Conservation (phyloP, 2,888 invertebrate species). For the Himalopsyche anomala region DNA sequence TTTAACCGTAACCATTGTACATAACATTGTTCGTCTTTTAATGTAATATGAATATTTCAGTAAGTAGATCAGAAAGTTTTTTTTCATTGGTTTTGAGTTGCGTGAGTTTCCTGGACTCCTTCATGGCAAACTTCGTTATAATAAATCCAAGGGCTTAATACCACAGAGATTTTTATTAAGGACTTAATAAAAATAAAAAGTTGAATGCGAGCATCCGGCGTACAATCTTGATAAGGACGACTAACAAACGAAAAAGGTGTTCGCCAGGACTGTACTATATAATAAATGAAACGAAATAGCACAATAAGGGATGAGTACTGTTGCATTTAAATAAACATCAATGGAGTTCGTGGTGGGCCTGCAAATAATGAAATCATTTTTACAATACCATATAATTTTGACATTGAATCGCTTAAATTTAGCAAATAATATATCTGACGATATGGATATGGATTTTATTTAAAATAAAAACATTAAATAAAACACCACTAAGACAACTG, state of each 20-base stretch:
- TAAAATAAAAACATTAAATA: too few species aligned
- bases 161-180: slow-evolving; percentile 1
- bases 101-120: too few species aligned
- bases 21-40: too few species aligned
- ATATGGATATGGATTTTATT: too few species aligned
- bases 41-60: too few species aligned
- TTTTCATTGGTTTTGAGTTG: too few species aligned
- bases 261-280: slow-evolving; percentile 24
- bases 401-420: too few species aligned
- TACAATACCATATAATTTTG: not conserved
- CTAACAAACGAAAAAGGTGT: slow-evolving; percentile 20
- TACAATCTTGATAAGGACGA: slow-evolving; percentile 24
- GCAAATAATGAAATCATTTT: not conserved
- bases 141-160: slow-evolving; percentile 1
- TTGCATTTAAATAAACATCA: slow-evolving; percentile 32
- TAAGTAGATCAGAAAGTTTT: too few species aligned
- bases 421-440: too few species aligned
- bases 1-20: too few species aligned
- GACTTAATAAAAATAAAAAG: slow-evolving; percentile 43
- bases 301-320: slow-evolving; percentile 45
- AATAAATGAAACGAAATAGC: slow-evolving; percentile 36
- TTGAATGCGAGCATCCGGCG: not conserved
- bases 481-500: too few species aligned
- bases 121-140: not conserved
- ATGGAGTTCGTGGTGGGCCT: slow-evolving; percentile 1